A percentile compares a stretch with the other conserved stretches of the same genome.
Conservation (phyloP, 1,140 invertebrate genomes). For the Chelonus insularis region DNA sequence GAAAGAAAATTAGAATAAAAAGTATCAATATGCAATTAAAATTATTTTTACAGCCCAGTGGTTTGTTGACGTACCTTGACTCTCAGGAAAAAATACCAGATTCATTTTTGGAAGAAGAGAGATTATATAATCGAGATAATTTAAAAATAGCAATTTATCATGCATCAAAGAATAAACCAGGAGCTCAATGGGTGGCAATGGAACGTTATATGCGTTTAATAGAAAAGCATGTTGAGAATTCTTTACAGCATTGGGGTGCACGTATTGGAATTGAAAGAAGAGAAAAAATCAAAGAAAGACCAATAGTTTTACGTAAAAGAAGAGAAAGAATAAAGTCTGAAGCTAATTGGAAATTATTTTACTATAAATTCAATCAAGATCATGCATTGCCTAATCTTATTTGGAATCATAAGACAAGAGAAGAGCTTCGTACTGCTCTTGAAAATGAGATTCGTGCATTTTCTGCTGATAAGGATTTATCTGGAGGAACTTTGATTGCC, state of each 20-base stretch:
- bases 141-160: constrained; percentile 90
- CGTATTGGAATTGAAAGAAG: constrained; percentile 71
- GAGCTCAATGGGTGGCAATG: constrained; percentile 70
- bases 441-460: constrained; percentile 94
- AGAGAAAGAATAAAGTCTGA: constrained; percentile 89
- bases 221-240: constrained; percentile 77
- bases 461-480: constrained; percentile 86
- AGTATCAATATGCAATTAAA: too few relatives aligned
- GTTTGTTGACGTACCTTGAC: constrained; percentile 88
- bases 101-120: constrained; percentile 71
- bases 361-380: constrained; percentile 93
- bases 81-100: constrained; percentile 84
- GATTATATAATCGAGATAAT: constrained; percentile 88
- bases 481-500: constrained; percentile 78
- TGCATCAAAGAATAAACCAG: constrained; percentile 66
- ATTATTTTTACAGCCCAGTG: constrained; percentile 69
- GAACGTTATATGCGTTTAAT: constrained; percentile 75
- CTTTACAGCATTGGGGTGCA: constrained; percentile 89
- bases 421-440: constrained; percentile 89
- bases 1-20: too few relatives aligned
- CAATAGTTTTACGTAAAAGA: constrained; percentile 87
- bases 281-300: constrained; percentile 69
- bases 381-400: constrained; percentile 96
- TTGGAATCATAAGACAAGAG: constrained; percentile 98
- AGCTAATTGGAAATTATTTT: constrained; percentile 93